Evolutionary conservation across 2,797 vertebrate species (phyloP).

Genomic region (Cyprinella venusta): DNA sequence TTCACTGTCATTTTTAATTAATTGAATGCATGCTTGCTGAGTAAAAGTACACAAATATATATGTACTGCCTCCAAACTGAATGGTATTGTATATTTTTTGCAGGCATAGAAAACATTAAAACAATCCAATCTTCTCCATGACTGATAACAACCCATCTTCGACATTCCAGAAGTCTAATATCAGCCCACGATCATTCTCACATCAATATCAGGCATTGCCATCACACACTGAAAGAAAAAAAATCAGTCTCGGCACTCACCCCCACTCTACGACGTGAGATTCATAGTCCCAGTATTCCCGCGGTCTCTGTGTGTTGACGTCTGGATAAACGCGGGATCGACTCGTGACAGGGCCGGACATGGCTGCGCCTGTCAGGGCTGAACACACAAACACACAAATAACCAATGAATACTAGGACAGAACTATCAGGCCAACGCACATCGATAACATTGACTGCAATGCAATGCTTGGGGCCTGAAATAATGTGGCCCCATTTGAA

Average conservation of each 20-base stretch:
- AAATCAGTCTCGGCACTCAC: slow-evolving; percentile 76
- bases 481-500: slow-evolving; percentile 24
- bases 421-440: background rate
- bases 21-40: no score
- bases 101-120: background rate
- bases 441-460: background rate
- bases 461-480: slow-evolving; percentile 10
- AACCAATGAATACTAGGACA: slow-evolving; percentile 16
- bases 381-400: background rate
- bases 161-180: background rate
- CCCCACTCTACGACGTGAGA: slow-evolving; percentile 78
- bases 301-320: slow-evolving; percentile 76
- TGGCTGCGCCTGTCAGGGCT: slow-evolving; percentile 55
- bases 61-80: background rate
- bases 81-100: background rate
- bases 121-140: background rate
- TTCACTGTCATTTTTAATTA: no score
- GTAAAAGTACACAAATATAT: no score
- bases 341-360: slow-evolving; percentile 74
- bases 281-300: slow-evolving; percentile 80
- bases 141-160: background rate
- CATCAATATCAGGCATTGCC: background rate
- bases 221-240: slow-evolving; percentile 49
- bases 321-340: slow-evolving; percentile 75
- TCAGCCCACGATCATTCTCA: no score